Percentiles rank a stretch among this genome's conserved stretches.
Evolutionary conservation across 2,888 invertebrate species (phyloP).

Genomic region (Lepidocyrtoides sp.): DNA sequence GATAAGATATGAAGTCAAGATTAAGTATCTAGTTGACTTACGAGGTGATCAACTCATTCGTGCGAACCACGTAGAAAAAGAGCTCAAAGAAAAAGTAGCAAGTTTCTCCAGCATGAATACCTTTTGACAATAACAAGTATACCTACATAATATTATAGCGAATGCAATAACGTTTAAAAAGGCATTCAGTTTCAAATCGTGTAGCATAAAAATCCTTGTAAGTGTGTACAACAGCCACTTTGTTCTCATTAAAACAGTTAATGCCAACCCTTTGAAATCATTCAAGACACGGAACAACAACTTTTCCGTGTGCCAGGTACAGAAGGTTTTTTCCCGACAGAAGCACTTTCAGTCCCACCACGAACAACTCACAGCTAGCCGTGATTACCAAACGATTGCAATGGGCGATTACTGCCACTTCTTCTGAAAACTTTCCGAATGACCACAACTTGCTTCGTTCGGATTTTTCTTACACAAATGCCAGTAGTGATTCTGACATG

Average conservation of each 20-base stretch:
- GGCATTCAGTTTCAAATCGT: background rate
- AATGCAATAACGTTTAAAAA: constrained; percentile 26
- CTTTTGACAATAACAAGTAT: background rate
- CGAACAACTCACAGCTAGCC: constrained; percentile 73
- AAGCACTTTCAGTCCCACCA: background rate
- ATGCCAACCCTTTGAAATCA: constrained; percentile 52
- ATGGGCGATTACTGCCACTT: constrained; percentile 82
- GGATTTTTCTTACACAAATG: background rate
- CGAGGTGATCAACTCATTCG: constrained; percentile 71
- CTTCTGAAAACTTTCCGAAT: constrained; percentile 78
- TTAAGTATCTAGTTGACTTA: constrained; percentile 75
- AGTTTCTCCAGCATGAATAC: constrained; percentile 31
- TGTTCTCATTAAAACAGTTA: constrained; percentile 59
- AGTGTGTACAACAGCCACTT: constrained; percentile 30
- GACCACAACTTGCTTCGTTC: constrained; percentile 63
- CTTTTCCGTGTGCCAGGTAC: background rate
- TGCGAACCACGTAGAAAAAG: constrained; percentile 41
- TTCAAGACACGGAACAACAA: constrained; percentile 62
- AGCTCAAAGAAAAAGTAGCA: background rate
- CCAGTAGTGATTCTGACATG: background rate
- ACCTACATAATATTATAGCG: background rate
- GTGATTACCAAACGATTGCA: constrained; percentile 82
- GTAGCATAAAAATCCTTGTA: background rate
- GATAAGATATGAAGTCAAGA: constrained; percentile 76
- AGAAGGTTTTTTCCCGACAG: constrained; percentile 76